Base-by-base conservation (phyloP, 2,888 invertebrate species). In the Napeogenes sylphis region DNA sequence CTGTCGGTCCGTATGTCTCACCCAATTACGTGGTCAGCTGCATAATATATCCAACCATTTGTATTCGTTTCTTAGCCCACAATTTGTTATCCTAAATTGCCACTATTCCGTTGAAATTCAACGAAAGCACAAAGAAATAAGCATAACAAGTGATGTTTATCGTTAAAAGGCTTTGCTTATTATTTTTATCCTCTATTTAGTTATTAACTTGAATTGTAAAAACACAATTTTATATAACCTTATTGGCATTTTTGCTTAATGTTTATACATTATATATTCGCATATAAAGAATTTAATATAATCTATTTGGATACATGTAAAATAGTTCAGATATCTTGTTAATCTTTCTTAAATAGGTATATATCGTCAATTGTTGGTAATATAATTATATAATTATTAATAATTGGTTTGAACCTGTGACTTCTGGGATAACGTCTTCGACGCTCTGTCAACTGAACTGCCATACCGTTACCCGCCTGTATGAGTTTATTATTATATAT, bases 1-100 rank as follows among this genome's bases (percentile, higher is more conserved):
- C 51, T 12, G 55, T 51, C 46, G 46, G 58, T 62, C 55, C 33
- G 55, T 62, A 35, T 21, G 62, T 55, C 62, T 58, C 58, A 51
- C 55, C 62, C 58, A 62, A 62, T 62, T 62, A 62, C 58, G 58
- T 55, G 62, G 62, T 62, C 55, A 62, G 62, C 62, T 62, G 62
- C 62, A 62, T 62, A 62, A 58, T 46, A 55, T 55, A 47, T 62
- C 47, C 58, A 62, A 30, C 55, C 62, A 58, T 62, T 62, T 62
- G 58, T 62, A 58, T 55, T 58, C 58, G 62, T 62, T 62, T 58
- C 62, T 62, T 58, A 47, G 62, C 58, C 62, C 46, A 58, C 62
- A 62, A 62, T 62, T 62, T 62, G 62, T 62, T 62, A 54, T 62
- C 55, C 46, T 62, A 62, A 62, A 62, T 62, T 58, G 62, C 62